Evolutionary conservation across 1,140 invertebrate genomes (phyloP).

Genomic region (Diachasma alloeum): DNA sequence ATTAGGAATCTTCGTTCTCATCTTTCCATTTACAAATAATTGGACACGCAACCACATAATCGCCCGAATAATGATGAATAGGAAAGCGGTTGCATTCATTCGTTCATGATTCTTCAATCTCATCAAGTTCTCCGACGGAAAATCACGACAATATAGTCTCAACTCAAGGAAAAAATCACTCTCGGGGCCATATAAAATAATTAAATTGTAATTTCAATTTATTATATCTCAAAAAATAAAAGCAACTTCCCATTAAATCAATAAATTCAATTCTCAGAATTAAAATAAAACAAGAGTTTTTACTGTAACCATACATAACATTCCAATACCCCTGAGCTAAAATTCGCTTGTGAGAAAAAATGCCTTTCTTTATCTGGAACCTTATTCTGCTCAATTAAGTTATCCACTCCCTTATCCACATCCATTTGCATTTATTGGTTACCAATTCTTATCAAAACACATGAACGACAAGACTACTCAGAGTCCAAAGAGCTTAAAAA

Average conservation of each 20-base stretch:
- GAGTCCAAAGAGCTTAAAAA: background rate
- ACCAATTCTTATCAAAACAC: background rate
- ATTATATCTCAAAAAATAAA: no score
- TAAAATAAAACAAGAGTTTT: background rate
- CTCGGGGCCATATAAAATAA: no score
- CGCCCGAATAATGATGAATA: no score
- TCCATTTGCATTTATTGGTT: slow-evolving; percentile 1
- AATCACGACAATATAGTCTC: no score
- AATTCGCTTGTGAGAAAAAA: background rate
- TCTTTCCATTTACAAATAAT: no score
- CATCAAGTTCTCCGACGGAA: no score
- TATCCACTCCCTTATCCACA: background rate
- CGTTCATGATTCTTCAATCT: no score
- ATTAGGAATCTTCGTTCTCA: no score
- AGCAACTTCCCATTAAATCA: background rate
- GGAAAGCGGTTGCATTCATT: no score
- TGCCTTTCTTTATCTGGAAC: background rate
- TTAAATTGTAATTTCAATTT: no score
- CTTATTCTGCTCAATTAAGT: background rate
- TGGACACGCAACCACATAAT: no score
- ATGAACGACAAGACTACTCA: slow-evolving; percentile 2
- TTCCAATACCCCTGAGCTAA: background rate
- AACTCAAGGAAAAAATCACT: no score
- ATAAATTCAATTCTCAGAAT: background rate
- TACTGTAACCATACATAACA: background rate